These are phyloP conservation scores for Toxotes jaculatrix DNA, from an alignment of 2,113 vertebrate species.

Conservation along the genomic window DNA sequence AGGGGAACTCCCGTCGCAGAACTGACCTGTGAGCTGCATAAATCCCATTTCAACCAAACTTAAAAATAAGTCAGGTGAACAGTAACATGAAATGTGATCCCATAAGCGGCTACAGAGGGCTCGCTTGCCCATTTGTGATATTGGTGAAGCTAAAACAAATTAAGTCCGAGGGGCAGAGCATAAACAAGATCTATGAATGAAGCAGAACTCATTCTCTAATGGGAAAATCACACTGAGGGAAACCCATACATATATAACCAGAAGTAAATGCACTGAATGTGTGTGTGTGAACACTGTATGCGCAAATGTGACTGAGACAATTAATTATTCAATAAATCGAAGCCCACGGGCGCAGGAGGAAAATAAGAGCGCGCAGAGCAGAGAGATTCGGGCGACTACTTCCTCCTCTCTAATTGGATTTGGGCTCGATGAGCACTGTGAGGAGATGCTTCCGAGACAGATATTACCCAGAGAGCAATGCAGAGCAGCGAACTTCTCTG, in stretches of 20 bases:
- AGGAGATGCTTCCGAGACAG: slow-evolving; percentile 33
- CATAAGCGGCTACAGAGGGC: background rate
- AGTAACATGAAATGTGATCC: background rate
- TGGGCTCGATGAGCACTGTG: slow-evolving; percentile 28
- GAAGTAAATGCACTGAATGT: background rate
- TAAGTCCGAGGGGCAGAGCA: background rate
- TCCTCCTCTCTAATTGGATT: slow-evolving; percentile 56
- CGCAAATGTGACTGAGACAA: slow-evolving; percentile 55
- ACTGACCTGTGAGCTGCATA: background rate
- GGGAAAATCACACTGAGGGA: slow-evolving; percentile 29
- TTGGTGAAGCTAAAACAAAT: slow-evolving; percentile 34
- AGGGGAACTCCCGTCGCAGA: background rate
- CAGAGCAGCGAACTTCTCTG: background rate
- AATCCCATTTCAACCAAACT: background rate
- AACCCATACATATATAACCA: background rate
- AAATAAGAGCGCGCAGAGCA: slow-evolving; percentile 37
- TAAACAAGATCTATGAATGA: slow-evolving; percentile 45
- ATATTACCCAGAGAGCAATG: background rate
- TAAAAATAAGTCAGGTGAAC: background rate
- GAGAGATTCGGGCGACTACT: slow-evolving; percentile 28
- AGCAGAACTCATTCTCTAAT: slow-evolving; percentile 63
- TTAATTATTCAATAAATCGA: slow-evolving; percentile 72
- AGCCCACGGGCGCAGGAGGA: slow-evolving; percentile 54
- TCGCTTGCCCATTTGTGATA: background rate
- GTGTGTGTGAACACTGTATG: slow-evolving; percentile 15